A percentile compares a stretch with the other conserved stretches of the same genome.
Conservation (phyloP, 2,797 vertebrate species). For the Calcarius lapponicus region DNA sequence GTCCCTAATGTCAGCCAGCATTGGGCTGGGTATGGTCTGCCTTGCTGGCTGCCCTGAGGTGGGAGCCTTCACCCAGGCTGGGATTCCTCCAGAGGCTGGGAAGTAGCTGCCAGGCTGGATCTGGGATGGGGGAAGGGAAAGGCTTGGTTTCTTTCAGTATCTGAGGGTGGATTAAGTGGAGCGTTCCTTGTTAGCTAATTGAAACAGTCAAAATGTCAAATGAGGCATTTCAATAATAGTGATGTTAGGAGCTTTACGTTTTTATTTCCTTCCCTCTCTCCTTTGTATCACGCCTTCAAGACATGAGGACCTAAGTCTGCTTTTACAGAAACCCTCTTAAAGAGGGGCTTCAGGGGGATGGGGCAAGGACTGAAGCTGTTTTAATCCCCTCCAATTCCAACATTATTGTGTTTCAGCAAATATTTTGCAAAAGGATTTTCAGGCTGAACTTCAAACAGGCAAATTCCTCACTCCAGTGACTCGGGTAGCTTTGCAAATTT, state of each 20-base stretch:
- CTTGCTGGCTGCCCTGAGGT: fast-evolving
- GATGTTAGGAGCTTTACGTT: slow-evolving; percentile 43
- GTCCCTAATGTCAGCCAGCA: background rate
- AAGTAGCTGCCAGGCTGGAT: background rate
- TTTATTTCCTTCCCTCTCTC: slow-evolving; percentile 2
- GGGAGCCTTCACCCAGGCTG: background rate
- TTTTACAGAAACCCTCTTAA: slow-evolving; percentile 39
- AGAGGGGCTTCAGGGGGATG: slow-evolving; percentile 3
- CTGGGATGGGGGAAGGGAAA: slow-evolving; percentile 25
- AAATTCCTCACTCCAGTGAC: slow-evolving; percentile 56
- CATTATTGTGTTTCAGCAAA: slow-evolving; percentile 74
- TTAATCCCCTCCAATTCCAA: slow-evolving; percentile 64
- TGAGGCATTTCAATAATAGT: slow-evolving; percentile 58
- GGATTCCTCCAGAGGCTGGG: background rate
- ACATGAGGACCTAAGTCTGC: slow-evolving; percentile 9
- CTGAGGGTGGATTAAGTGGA: slow-evolving; percentile 51
- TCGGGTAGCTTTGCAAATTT: slow-evolving; percentile 65
- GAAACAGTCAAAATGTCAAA: slow-evolving; percentile 68
- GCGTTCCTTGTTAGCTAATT: slow-evolving; percentile 53
- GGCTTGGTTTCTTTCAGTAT: background rate
- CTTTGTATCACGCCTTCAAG: slow-evolving; percentile 31
- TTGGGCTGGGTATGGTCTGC: background rate
- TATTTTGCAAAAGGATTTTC: slow-evolving; percentile 78
- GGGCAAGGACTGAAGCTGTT: slow-evolving; percentile 2
- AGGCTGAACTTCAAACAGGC: slow-evolving; percentile 73